Percentiles rank a stretch among this genome's conserved stretches.
Conservation (phyloP, 1,140 invertebrate genomes). For the Drosophila subobscura region DNA sequence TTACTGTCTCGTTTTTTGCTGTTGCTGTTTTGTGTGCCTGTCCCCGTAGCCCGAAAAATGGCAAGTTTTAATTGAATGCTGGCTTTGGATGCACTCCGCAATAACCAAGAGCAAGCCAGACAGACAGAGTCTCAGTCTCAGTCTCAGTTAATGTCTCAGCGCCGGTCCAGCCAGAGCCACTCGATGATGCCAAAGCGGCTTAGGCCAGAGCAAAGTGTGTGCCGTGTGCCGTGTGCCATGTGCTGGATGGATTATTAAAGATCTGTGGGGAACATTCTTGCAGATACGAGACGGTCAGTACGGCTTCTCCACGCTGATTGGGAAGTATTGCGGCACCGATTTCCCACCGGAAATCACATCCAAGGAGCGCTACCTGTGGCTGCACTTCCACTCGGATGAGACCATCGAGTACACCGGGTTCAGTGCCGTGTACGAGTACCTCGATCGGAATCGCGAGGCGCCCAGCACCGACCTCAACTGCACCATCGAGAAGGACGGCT, state of each 20-base stretch:
- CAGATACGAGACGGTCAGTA: slow-evolving; percentile 90
- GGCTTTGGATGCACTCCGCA: slow-evolving; percentile 31
- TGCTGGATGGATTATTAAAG: background rate
- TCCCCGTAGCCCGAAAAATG: slow-evolving; percentile 26
- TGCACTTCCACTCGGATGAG: slow-evolving; percentile 93
- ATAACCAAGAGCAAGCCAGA: background rate
- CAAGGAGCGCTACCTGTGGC: slow-evolving; percentile 90
- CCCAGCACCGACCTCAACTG: slow-evolving; percentile 81
- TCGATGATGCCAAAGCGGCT: slow-evolving; percentile 28
- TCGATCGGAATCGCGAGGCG: slow-evolving; percentile 85
- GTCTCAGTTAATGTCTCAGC: no score
- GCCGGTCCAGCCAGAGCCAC: background rate
- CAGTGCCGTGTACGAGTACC: slow-evolving; percentile 89
- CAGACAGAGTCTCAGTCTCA: no score
- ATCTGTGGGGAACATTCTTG: slow-evolving; percentile 1
- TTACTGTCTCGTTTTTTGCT: slow-evolving; percentile 11
- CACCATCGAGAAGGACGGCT: slow-evolving; percentile 70
- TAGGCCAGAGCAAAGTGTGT: slow-evolving; percentile 7
- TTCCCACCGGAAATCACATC: slow-evolving; percentile 92
- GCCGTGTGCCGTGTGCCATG: no score
- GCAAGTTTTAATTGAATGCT: slow-evolving; percentile 77
- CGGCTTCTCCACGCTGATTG: slow-evolving; percentile 90
- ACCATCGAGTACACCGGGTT: slow-evolving; percentile 93
- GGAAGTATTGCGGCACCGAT: slow-evolving; percentile 89
- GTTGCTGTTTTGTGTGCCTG: no score